Evolutionary conservation across 2,888 invertebrate species (phyloP), one percentile per base, ranked within the genome.

Genomic region (Drosophila parthenogenetica): DNA sequence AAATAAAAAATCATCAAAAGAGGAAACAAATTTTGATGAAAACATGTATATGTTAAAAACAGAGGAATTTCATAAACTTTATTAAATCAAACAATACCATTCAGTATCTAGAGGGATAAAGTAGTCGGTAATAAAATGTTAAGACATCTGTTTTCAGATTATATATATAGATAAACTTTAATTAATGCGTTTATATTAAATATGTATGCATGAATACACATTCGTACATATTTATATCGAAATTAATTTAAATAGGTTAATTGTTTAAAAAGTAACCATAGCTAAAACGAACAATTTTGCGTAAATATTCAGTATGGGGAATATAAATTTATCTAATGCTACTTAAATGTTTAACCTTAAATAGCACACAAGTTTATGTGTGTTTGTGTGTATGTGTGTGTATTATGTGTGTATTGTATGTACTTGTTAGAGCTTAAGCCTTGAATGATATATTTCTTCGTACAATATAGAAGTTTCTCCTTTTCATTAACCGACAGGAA

Each of bases 151-250:
- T 49, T 49, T 49, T 35, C 14, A 48, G 35, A 32, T 35, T 17
- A 49, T 49, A 17, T 32, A 49, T 49, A 35, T 49, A 58, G 48
- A 43, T 69, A 32, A 54, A 50, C 35, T 50, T 63, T 42, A 49
- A 43, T 43, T 35, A 59, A 59, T 59, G 43, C 37, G 25, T 37
- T 17, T 50, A 63, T 59, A 35, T 49, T 49, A 17, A 49, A 35
- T 48, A 19, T 53, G 13, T 16, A 53, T 61, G n/a, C 32, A 49
- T 43, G 22, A 40, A 53, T 60, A 25, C 39, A n/a, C 19, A 53
- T 60, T 42, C 49, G 13, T 63, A 50, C 43, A 58, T 63, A 43
- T 50, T 49, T 25, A 48, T 46, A 58, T 39, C n/a, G 46, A 57
- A 57, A 57, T 35, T 57, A 48, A 40, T 39, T 40, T 58, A 40